Percentiles rank a stretch among this genome's conserved stretches.
These are phyloP conservation scores for Rhynchomys soricoides DNA, from an alignment of 2,113 vertebrate species.

Conservation along the genomic window DNA sequence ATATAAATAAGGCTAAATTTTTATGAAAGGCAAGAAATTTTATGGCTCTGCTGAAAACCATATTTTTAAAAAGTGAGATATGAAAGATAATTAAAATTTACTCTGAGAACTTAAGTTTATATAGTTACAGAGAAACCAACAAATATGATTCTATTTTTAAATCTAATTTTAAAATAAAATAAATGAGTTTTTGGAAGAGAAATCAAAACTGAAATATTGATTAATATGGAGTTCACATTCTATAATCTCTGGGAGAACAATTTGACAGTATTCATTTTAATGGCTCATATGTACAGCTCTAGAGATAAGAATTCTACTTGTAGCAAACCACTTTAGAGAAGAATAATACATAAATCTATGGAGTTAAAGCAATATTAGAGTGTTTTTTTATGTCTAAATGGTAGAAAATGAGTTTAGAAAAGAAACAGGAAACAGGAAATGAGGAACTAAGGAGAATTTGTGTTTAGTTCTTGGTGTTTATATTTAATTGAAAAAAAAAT, in stretches of 20 bases:
- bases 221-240: background rate
- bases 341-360: background rate
- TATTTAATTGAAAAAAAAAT: background rate
- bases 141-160: background rate
- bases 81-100: background rate
- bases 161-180: background rate
- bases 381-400: background rate
- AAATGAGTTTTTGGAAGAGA: background rate
- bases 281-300: background rate
- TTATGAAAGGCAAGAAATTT: background rate
- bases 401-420: background rate
- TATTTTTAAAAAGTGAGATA: background rate
- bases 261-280: background rate
- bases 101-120: too few relatives aligned
- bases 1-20: background rate
- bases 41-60: background rate
- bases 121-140: background rate
- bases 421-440: background rate
- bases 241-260: background rate
- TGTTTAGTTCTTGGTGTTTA: background rate
- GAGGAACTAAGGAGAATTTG: background rate
- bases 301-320: background rate
- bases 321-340: background rate
- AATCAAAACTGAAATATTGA: background rate
- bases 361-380: background rate